Percentiles rank a stretch among this genome's conserved stretches.
Conservation (phyloP, 92 coral and sea anemone genomes). For the Parazoanthus swiftii region DNA sequence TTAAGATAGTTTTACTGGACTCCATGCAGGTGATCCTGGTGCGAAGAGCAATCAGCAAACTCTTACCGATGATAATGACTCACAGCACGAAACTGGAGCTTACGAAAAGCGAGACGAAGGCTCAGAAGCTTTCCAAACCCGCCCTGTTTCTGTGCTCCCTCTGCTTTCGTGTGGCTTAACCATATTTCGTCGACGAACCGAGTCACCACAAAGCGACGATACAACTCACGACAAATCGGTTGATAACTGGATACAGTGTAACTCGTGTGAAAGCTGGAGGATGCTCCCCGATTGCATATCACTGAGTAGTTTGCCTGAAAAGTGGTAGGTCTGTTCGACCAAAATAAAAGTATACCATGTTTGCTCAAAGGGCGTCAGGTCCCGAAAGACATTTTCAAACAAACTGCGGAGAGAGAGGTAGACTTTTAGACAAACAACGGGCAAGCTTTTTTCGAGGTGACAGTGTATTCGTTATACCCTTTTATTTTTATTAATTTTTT, state of each 20-base stretch:
- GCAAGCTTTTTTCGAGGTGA: not conserved
- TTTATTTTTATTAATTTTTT: no score
- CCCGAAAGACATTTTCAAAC: not conserved
- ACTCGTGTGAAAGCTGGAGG: slow-evolving; percentile 70
- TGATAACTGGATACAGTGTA: slow-evolving; percentile 81
- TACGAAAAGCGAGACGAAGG: not conserved
- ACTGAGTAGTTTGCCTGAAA: slow-evolving; percentile 65
- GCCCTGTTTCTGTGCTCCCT: slow-evolving; percentile 3
- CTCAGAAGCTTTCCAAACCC: not conserved
- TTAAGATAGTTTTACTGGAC: not conserved
- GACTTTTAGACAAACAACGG: not conserved
- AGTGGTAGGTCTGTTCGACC: slow-evolving; percentile 54
- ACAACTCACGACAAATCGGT: slow-evolving; percentile 16
- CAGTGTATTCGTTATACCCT: not conserved
- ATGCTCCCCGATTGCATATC: slow-evolving; percentile 61
- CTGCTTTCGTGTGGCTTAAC: not conserved
- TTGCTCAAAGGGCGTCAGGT: not conserved
- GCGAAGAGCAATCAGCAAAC: not conserved
- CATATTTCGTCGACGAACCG: not conserved
- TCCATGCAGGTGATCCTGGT: not conserved
- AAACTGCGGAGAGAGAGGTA: no score
- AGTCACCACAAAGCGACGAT: not conserved
- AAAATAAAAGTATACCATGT: not conserved
- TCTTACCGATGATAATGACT: not conserved
- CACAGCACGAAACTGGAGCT: not conserved